Evolutionary conservation across 92 coral and sea anemone genomes (phyloP), one percentile per base, ranked within the genome.

Genomic region (Siderastrea radians): DNA sequence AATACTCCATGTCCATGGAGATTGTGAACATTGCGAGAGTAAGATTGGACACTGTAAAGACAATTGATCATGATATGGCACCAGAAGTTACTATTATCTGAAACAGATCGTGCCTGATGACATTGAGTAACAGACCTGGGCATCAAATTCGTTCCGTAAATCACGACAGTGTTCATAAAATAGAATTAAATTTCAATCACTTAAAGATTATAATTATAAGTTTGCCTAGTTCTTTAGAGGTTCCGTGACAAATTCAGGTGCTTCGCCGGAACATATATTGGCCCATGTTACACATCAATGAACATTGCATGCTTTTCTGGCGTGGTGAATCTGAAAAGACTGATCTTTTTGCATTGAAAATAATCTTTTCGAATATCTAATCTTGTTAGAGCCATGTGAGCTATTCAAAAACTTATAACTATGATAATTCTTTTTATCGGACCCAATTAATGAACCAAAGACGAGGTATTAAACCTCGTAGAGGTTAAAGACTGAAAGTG

Each of bases 1-100:
- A 95, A 71, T 95, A 78, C 81, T 85, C 89, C 64, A 85, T 85
- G 83, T 76, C 89, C 50, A 85, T 78, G 83, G 89, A 85, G 70
- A 85, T 85, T 65, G 77, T 85, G 43, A 85, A 85, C 75, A 85
- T 85, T 47, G 83, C 84, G 6, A 66, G 48, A 67, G 82, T 76
- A 13, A 55, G 68, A 78, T 6, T 73, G 87, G 87, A 72, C 72
- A 64, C 51, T 59, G 12, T 71, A 48, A 19, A 49, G 55, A 74
- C 72, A 74, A 5, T 62, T 15, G 55, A 64, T n/a, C 55, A 74
- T 5, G 87, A 84, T 43, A 58, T 74, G 73, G 48, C 54, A 3
- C 47, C 63, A 12, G 87, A 84, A 51, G 81, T 84, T 11, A 84
- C 87, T 8, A 74, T 84, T 1, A 84, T 84, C 72, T 84, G 59